A percentile compares a stretch with the other conserved stretches of the same genome.
phyloP scores from a whole-genome alignment of 2,113 vertebrate genomes.

The Gnathochromis pfefferi region DNA sequence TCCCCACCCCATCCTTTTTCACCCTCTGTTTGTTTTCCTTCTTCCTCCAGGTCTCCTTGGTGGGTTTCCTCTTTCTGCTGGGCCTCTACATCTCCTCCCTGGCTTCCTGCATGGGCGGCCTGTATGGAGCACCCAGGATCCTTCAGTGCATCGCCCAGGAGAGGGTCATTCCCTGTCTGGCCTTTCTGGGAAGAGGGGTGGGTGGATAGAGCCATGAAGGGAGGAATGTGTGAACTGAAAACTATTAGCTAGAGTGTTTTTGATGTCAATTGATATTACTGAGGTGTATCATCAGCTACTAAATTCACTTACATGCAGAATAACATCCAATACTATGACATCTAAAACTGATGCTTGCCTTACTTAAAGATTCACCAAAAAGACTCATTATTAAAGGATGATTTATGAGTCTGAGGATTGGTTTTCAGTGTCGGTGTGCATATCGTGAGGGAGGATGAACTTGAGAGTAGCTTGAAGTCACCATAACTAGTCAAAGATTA shows the following conservation, averaged over 20 bases:
- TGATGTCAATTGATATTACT: not conserved
- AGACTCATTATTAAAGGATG: not conserved
- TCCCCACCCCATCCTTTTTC: slow-evolving; percentile 64
- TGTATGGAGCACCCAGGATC: slow-evolving; percentile 93
- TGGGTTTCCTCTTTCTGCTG: slow-evolving; percentile 94
- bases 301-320: not conserved
- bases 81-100: slow-evolving; percentile 95
- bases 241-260: not conserved
- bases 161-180: slow-evolving; percentile 83
- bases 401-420: not conserved
- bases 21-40: slow-evolving; percentile 65
- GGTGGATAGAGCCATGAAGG: slow-evolving; percentile 36
- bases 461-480: not conserved
- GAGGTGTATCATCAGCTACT: not conserved
- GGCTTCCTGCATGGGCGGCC: slow-evolving; percentile 96
- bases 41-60: slow-evolving; percentile 88
- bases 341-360: not conserved
- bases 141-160: slow-evolving; percentile 95
- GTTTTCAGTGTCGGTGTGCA: not conserved
- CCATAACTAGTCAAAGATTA: not conserved
- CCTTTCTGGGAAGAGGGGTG: slow-evolving; percentile 83
- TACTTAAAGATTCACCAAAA: not conserved
- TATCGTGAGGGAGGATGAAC: not conserved
- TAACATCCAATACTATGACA: not conserved
- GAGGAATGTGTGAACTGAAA: not conserved